Base-by-base conservation (phyloP, 1,140 invertebrate genomes). In the Hyles euphorbiae region DNA sequence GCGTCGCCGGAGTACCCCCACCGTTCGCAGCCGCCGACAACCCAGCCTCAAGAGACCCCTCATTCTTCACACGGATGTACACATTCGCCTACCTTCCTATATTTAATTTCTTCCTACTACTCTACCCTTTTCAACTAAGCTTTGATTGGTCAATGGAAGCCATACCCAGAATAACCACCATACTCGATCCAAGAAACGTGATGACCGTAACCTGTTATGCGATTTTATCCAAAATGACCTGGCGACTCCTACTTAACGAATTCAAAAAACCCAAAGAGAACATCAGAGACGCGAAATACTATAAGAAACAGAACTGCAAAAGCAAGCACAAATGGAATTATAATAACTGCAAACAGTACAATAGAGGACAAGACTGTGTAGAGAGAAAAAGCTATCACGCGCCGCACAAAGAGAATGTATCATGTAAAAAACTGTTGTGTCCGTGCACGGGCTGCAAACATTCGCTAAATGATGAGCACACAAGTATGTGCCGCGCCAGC, bases 91-190 rank as follows among this genome's bases (percentile, higher is more conserved):
- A 97, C 78, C 91, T 98, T 51, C 97, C 97, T 2, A 93, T 94
- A 4, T 95, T 97, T 67, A 98, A 98, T 83, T 93, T 96, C 61
- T 91, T 92, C 74, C 92, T 98, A 67, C 84, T 98, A 34, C 76
- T 98, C 2, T 96, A 92, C 72, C 97, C 97, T 6, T 92, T 92
- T 64, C 92, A 93, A 50, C 88, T 98, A 34, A 97, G 96, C 79
- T 98, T 98, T 81, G 97, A 98, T 79, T 98, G 97, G 97, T 97
- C 96, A 3, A 98, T 98, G 97, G 96, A 97, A 67, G 93, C 97
- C 0, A 93, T 98, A 66, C 95, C 96, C 1, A 90, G 95, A 55
- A 92, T 98, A 60, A 93, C 91, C 1, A 91, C 92, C 4, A 53
- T 96, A 3, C 89, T 91, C 58, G 97, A 98, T 85, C 78, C 91